Evolutionary conservation across 2,888 invertebrate species (phyloP).

Genomic region (Norana najaformis): DNA sequence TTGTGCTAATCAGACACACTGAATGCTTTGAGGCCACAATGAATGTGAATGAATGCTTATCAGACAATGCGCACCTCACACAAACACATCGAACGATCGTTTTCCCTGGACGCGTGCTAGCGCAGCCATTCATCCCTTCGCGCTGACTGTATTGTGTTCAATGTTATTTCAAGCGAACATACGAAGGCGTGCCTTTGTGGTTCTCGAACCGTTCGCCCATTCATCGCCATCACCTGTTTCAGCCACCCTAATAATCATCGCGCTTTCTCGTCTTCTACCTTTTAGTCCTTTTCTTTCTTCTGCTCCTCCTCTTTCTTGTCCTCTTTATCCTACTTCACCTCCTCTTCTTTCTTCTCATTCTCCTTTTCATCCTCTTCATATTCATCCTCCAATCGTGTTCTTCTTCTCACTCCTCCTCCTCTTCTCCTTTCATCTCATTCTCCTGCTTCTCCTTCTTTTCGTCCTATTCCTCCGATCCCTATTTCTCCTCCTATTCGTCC

Average conservation of each 20-base stretch:
- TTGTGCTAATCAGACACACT: neutral
- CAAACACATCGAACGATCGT: neutral
- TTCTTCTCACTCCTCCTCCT: neutral
- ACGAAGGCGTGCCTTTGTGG: neutral
- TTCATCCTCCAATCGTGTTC: too few relatives aligned
- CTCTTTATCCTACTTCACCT: too few relatives aligned
- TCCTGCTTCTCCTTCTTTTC: neutral
- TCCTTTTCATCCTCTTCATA: neutral
- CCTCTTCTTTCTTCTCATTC: neutral
- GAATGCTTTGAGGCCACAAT: neutral
- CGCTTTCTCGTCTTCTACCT: neutral
- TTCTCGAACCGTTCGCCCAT: neutral
- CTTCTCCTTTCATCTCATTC: neutral
- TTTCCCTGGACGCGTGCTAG: neutral
- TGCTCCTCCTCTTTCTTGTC: neutral
- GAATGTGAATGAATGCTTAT: neutral
- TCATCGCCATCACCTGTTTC: neutral
- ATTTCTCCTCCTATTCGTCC: neutral
- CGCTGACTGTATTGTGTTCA: conserved; percentile 7
- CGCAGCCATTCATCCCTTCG: neutral
- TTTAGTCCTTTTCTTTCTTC: neutral
- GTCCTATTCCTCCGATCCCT: neutral
- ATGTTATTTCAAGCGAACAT: neutral
- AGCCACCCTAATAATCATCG: neutral
- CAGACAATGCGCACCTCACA: neutral